phyloP scores from a whole-genome alignment of 2,113 vertebrate genomes.

The Dicaeum eximium region DNA sequence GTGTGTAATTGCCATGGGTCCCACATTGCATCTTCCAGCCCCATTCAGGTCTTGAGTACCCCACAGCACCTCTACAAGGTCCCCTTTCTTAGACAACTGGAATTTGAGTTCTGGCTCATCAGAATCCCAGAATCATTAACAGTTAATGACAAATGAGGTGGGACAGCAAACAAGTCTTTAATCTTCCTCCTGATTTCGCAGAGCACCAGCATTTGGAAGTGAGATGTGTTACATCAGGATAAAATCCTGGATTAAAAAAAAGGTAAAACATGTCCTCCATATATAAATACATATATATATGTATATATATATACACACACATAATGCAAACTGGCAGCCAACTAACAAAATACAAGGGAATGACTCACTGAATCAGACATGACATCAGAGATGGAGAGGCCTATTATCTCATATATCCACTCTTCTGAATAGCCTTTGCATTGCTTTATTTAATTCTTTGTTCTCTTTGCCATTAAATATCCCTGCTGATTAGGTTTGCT shows the following conservation, averaged over 20 bases:
- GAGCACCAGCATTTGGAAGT: neutral
- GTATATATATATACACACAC: accelerated
- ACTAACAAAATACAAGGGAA: neutral
- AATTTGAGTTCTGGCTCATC: neutral
- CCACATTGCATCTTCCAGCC: neutral
- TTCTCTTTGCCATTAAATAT: constrained; percentile 58
- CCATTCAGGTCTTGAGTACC: neutral
- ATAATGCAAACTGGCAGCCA: neutral
- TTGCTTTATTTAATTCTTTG: constrained; percentile 60
- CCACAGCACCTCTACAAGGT: neutral
- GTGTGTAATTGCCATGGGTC: neutral
- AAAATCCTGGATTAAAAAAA: neutral
- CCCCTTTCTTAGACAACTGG: neutral
- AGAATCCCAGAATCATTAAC: neutral
- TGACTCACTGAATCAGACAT: neutral
- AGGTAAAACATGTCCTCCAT: neutral
- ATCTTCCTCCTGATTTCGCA: neutral
- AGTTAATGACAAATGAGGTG: neutral
- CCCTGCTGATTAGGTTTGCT: constrained; percentile 50
- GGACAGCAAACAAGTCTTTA: neutral
- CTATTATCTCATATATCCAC: constrained; percentile 40
- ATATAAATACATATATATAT: neutral
- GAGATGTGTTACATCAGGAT: neutral
- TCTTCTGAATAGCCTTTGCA: constrained; percentile 31
- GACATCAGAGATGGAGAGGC: constrained; percentile 31